Evolutionary conservation across 2,113 vertebrate species (phyloP).

Genomic region (Haemorhous mexicanus): DNA sequence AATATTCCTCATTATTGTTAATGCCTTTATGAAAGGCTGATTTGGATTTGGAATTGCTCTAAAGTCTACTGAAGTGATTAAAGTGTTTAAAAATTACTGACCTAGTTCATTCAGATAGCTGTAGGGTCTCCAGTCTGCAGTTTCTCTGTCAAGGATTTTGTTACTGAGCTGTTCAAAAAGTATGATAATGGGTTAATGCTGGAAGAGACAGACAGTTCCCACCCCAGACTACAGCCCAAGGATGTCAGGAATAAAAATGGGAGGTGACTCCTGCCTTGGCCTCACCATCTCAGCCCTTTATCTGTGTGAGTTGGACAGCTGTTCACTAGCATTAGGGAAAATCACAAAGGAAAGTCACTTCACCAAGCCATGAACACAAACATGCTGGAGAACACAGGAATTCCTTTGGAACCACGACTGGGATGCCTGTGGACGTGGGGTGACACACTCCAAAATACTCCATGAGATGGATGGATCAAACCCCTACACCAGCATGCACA

Average conservation of each 20-base stretch:
- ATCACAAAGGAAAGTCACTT: slow-evolving; percentile 43
- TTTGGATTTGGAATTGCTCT: not conserved
- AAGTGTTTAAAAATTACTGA: slow-evolving; percentile 76
- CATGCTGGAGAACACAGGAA: slow-evolving; percentile 27
- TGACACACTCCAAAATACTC: not conserved
- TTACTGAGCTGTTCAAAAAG: slow-evolving; percentile 84
- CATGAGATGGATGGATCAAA: not conserved
- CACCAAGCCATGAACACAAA: not conserved
- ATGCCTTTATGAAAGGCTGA: slow-evolving; percentile 16
- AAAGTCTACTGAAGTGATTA: slow-evolving; percentile 22
- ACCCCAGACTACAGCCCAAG: slow-evolving; percentile 17
- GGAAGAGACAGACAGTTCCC: slow-evolving; percentile 33
- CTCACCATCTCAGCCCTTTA: not conserved
- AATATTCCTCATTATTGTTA: not conserved
- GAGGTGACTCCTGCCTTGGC: not conserved
- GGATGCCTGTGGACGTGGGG: not conserved
- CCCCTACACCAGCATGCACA: not conserved
- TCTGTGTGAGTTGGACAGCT: not conserved
- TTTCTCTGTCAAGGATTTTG: slow-evolving; percentile 83
- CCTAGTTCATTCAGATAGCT: slow-evolving; percentile 93
- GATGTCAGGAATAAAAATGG: not conserved
- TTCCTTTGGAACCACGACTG: rapidly evolving
- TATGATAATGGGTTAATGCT: slow-evolving; percentile 71
- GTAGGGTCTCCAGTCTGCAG: slow-evolving; percentile 90
- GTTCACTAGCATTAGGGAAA: slow-evolving; percentile 32